Conservation (phyloP, 2,113 vertebrate species). For the Cervus canadensis region DNA sequence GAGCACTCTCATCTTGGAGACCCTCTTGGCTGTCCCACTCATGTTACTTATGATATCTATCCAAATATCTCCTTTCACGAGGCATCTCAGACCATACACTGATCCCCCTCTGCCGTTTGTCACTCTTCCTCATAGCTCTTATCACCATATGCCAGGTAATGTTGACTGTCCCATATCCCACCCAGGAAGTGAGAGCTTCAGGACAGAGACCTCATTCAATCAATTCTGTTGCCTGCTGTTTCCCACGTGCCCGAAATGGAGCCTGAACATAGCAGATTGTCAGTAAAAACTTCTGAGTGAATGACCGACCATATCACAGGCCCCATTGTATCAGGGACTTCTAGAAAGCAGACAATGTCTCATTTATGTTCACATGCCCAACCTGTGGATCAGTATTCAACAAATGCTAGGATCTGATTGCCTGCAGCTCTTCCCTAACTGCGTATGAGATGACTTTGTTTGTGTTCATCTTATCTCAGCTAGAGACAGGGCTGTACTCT, state of each 20-base stretch:
- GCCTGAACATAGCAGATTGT: not conserved
- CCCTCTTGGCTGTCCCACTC: rapidly evolving
- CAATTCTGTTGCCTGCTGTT: no score
- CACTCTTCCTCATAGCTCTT: not conserved
- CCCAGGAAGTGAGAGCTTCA: not conserved
- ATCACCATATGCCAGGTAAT: not conserved
- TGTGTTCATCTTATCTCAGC: not conserved
- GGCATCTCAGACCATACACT: not conserved
- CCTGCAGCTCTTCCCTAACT: no score
- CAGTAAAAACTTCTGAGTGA: not conserved
- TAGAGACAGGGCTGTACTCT: not conserved
- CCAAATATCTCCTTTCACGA: not conserved
- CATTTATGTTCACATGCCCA: rapidly evolving
- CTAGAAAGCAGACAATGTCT: not conserved
- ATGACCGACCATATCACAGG: not conserved
- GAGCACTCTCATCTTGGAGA: not conserved
- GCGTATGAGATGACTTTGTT: not conserved
- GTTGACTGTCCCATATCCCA: not conserved
- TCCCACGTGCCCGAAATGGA: rapidly evolving
- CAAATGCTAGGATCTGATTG: no score
- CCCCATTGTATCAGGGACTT: not conserved
- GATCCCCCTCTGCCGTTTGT: no score
- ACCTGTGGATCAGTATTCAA: rapidly evolving
- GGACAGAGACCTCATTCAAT: no score
- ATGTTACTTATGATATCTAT: not conserved